A percentile compares a stretch with the other conserved stretches of the same genome.
Evolutionary conservation across 2,888 invertebrate genomes (phyloP).

Genomic region (Ochropacha duplaris): DNA sequence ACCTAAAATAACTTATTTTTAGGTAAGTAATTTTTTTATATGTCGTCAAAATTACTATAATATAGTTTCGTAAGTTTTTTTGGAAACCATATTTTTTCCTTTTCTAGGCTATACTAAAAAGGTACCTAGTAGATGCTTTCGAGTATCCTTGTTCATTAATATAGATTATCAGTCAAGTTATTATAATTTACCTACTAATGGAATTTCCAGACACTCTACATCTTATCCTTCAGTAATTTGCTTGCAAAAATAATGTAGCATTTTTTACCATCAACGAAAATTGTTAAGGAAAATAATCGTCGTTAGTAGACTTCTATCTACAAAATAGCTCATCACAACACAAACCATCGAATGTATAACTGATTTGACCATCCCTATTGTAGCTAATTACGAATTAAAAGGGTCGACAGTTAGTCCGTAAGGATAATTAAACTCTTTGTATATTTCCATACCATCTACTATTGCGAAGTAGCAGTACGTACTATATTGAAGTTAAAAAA

Average conservation of each 20-base stretch:
- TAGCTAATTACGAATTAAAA: slow-evolving; percentile 41
- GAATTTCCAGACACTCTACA: not conserved
- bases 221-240: not conserved
- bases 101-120: no score
- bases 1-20: no score
- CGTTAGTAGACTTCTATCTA: not conserved
- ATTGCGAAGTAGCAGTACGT: no score
- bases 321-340: not conserved
- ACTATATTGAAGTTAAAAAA: no score
- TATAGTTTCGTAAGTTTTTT: no score
- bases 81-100: no score
- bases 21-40: no score
- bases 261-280: not conserved
- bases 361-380: slow-evolving; percentile 17
- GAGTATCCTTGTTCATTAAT: no score
- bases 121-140: no score
- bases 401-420: slow-evolving; percentile 4
- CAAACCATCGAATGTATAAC: not conserved
- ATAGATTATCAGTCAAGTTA: no score
- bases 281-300: not conserved
- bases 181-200: not conserved
- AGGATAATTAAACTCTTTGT: not conserved
- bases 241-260: not conserved
- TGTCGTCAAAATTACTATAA: no score
- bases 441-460: no score